Evolutionary conservation across 1,140 invertebrate species (phyloP).

Genomic region (Piezodorus guildinii): DNA sequence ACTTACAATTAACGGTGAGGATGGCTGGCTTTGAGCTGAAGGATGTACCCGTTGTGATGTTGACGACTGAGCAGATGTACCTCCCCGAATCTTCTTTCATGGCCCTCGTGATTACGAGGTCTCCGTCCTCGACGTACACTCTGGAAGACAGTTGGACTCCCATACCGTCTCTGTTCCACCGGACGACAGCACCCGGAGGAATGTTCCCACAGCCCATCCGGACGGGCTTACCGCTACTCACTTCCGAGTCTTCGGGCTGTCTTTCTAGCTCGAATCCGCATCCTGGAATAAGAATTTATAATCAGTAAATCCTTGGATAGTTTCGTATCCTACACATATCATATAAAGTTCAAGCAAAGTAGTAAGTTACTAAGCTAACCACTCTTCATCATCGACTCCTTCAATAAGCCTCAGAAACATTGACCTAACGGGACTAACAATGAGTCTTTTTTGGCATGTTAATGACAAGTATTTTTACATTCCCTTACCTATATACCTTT

Average conservation of each 20-base stretch:
- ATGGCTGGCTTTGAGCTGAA: conserved; percentile 8
- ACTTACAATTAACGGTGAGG: conserved; percentile 16
- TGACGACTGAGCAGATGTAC: conserved; percentile 14
- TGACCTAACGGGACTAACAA: too few species aligned
- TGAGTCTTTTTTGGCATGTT: too few species aligned
- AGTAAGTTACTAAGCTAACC: too few species aligned
- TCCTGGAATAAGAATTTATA: too few species aligned
- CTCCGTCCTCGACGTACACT: conserved; percentile 7
- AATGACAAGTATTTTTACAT: too few species aligned
- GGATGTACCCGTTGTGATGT: neutral
- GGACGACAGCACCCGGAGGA: conserved; percentile 1
- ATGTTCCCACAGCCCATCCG: neutral
- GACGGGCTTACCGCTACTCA: neutral
- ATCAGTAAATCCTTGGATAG: too few species aligned
- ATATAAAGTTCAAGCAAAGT: too few species aligned
- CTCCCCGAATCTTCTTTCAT: conserved; percentile 1
- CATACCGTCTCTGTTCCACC: conserved; percentile 9
- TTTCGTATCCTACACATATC: too few species aligned
- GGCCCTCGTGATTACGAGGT: conserved; percentile 12
- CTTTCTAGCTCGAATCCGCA: neutral
- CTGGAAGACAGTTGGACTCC: neutral
- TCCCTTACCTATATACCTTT: too few species aligned
- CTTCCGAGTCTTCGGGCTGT: conserved; percentile 1
- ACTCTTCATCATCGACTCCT: too few species aligned
- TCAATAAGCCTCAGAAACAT: too few species aligned